These are phyloP conservation scores for Drosophila incognita DNA, from an alignment of 2,888 invertebrate species.

Conservation along the genomic window DNA sequence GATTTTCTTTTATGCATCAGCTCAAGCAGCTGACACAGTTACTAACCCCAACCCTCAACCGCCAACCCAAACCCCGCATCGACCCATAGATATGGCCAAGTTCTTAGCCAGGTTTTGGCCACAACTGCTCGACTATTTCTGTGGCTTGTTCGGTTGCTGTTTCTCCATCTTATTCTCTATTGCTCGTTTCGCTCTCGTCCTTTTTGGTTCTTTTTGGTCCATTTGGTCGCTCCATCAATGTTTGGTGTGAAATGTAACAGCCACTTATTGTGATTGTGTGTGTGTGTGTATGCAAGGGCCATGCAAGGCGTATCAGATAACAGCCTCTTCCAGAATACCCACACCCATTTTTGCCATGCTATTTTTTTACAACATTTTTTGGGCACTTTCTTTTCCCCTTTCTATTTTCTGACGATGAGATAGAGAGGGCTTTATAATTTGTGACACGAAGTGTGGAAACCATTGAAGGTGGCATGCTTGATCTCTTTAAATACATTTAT, in stretches of 20 bases:
- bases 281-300: slow-evolving; percentile 11
- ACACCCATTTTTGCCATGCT: neutral
- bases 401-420: neutral
- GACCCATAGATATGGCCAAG: neutral
- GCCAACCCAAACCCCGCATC: neutral
- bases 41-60: slow-evolving; percentile 13
- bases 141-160: slow-evolving; percentile 51
- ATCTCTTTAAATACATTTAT: neutral
- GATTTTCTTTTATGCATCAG: slow-evolving; percentile 67
- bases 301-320: slow-evolving; percentile 65
- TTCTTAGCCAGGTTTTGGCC: slow-evolving; percentile 27
- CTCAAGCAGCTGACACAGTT: slow-evolving; percentile 62
- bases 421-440: neutral
- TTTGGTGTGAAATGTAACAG: slow-evolving; percentile 79
- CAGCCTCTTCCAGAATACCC: slow-evolving; percentile 12
- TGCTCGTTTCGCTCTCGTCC: slow-evolving; percentile 19
- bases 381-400: neutral
- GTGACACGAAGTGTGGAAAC: neutral
- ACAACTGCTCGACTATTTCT: slow-evolving; percentile 55
- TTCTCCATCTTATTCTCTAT: neutral
- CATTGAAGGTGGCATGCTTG: neutral
- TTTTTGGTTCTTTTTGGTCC: slow-evolving; percentile 38
- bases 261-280: slow-evolving; percentile 74
- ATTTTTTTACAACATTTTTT: slow-evolving; percentile 1
- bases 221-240: slow-evolving; percentile 70